Base-by-base conservation (phyloP, 92 coral and sea anemone genomes). In the Nematostella vectensis region DNA sequence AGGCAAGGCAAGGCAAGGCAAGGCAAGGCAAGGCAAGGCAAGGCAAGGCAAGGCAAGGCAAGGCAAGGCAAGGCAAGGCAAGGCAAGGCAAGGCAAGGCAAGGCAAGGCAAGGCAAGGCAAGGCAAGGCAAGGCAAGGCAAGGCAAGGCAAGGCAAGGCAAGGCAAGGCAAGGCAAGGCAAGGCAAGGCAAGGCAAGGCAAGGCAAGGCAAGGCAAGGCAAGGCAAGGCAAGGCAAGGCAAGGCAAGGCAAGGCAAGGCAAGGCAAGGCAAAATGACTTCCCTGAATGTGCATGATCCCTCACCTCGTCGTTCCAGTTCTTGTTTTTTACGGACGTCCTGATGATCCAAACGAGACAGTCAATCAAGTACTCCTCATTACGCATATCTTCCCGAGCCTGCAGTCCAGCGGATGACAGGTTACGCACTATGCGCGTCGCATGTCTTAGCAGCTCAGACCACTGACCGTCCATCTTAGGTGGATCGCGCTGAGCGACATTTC, bases 381-480 rank as follows among this genome's bases (percentile, higher is more conserved):
- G 82, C 59, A 91, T 65, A 40, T 79, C 84, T 58, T 91, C 79
- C 28, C 98, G 80, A 3, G 98, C 96, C 23, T 80, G 84, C 61
- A 63, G 52, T 19, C 98, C 98, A 31, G 98, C 93, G 21, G 97
- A 89, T 3, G 98, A 91, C 58, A 91, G 62, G 43, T 91, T 91
- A 62, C 98, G 78, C 40, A 91, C 71, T 47, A 91, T 88, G 40
- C 98, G 62, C 11, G 94, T 85, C 53, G 86, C 88, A 62, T 85
- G 88, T 16, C 68, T 86, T 50, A 85, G 65, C 43, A 85, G 84
- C 65, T 68, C 83, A 62, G 94, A 60, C 94, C 94, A 85, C 37
- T 78, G 80, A 17, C 44, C 72, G 3, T 65, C 65, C 40, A 69
- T 72, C 8, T 17, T 62, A 53, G 80, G 64, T 58, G 74, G 81